These are phyloP conservation scores for Gambusia yucatana DNA, from an alignment of 2,797 vertebrate genomes.

Conservation along the genomic window DNA sequence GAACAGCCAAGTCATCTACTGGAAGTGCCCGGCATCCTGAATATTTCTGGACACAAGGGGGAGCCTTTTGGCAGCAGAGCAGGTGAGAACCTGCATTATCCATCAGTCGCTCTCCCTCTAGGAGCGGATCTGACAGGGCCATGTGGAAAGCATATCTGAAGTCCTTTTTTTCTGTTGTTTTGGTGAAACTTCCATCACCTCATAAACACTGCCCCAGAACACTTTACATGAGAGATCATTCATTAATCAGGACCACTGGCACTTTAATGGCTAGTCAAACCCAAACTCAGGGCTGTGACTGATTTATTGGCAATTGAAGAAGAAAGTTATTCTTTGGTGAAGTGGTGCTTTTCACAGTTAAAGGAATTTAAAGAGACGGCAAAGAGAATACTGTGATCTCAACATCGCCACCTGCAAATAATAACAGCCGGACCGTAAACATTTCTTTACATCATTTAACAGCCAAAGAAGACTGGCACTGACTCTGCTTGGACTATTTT, in stretches of 20 bases:
- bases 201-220: constrained; percentile 46
- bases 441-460: constrained; percentile 60
- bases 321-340: constrained; percentile 47
- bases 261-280: constrained; percentile 37
- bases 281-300: constrained; percentile 32
- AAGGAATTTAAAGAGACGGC: constrained; percentile 36
- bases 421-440: constrained; percentile 62
- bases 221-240: constrained; percentile 30
- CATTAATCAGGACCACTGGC: constrained; percentile 51
- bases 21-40: not conserved
- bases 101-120: constrained; percentile 18
- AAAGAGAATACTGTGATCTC: constrained; percentile 39
- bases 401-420: constrained; percentile 66
- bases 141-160: constrained; percentile 41
- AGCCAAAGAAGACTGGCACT: constrained; percentile 34
- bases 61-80: constrained; percentile 62
- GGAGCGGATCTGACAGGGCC: constrained; percentile 28
- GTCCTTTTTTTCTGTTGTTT: constrained; percentile 38
- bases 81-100: constrained; percentile 36
- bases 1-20: constrained; percentile 5
- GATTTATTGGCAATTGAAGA: constrained; percentile 59
- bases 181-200: constrained; percentile 36
- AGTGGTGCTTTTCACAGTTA: constrained; percentile 46
- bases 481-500: constrained; percentile 25
- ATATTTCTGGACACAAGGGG: constrained; percentile 61